Conservation (phyloP, 2,113 vertebrate species). For the Donacobius atricapilla region DNA sequence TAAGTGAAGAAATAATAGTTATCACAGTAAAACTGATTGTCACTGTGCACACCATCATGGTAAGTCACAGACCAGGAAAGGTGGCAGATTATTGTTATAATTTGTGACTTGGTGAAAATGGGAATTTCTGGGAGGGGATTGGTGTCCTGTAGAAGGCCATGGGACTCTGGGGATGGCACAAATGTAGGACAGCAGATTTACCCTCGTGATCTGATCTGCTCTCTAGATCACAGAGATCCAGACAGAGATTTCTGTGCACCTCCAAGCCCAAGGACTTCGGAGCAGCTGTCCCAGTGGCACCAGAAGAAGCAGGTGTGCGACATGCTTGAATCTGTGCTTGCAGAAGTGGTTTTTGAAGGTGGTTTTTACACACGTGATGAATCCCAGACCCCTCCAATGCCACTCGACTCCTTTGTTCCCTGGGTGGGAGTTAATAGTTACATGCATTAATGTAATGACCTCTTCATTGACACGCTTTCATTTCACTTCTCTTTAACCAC, state of each 20-base stretch:
- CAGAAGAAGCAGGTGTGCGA: fast-evolving
- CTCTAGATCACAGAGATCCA: background rate
- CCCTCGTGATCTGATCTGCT: background rate
- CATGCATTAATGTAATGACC: conserved; percentile 44
- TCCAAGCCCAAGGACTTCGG: background rate
- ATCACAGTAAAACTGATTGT: background rate
- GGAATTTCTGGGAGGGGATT: background rate
- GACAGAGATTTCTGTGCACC: fast-evolving
- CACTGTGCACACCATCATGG: background rate
- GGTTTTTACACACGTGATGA: background rate
- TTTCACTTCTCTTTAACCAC: conserved; percentile 53
- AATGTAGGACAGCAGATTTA: background rate
- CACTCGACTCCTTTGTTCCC: background rate
- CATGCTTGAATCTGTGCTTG: fast-evolving
- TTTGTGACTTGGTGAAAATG: background rate
- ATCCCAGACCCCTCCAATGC: background rate
- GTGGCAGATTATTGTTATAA: background rate
- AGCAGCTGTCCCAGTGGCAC: background rate
- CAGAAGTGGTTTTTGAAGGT: background rate
- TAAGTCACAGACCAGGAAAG: background rate
- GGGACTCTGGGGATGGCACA: background rate
- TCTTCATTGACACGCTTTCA: conserved; percentile 49
- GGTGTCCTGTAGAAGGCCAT: background rate
- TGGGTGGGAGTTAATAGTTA: conserved; percentile 52
- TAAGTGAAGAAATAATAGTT: background rate